A percentile compares a stretch with the other conserved stretches of the same genome.
phyloP scores from a whole-genome alignment of 2,888 invertebrate species.

The Noctua janthina region DNA sequence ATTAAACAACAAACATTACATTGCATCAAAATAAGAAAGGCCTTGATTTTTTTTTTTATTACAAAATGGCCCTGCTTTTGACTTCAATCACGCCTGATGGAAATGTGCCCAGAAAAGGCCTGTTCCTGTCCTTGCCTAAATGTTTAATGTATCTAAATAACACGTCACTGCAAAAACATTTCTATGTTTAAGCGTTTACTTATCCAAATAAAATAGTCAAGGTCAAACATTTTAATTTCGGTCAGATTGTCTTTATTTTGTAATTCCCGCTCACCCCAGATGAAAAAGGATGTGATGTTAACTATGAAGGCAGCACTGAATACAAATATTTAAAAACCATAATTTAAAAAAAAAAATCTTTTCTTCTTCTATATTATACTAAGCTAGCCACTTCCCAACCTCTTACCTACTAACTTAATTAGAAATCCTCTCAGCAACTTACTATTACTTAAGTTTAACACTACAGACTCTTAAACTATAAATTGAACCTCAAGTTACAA shows the following conservation, averaged over 20 bases:
- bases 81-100: too few species aligned
- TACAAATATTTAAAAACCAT: background rate
- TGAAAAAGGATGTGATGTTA: background rate
- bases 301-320: background rate
- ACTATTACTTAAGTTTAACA: background rate
- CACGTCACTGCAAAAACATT: background rate
- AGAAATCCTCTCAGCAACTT: background rate
- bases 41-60: too few species aligned
- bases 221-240: background rate
- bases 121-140: background rate
- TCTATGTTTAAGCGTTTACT: background rate
- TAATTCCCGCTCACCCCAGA: background rate
- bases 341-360: background rate
- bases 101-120: too few species aligned
- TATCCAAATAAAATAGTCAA: background rate
- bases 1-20: background rate
- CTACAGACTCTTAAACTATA: slow-evolving; percentile 6
- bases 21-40: background rate
- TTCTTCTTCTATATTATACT: background rate
- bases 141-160: background rate
- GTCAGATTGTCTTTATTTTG: background rate
- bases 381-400: background rate
- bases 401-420: background rate
- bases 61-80: too few species aligned
- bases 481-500: slow-evolving; percentile 12